A percentile compares a stretch with the other conserved stretches of the same genome.
phyloP scores from a whole-genome alignment of 2,888 invertebrate genomes.

The Morpho deidamia region DNA sequence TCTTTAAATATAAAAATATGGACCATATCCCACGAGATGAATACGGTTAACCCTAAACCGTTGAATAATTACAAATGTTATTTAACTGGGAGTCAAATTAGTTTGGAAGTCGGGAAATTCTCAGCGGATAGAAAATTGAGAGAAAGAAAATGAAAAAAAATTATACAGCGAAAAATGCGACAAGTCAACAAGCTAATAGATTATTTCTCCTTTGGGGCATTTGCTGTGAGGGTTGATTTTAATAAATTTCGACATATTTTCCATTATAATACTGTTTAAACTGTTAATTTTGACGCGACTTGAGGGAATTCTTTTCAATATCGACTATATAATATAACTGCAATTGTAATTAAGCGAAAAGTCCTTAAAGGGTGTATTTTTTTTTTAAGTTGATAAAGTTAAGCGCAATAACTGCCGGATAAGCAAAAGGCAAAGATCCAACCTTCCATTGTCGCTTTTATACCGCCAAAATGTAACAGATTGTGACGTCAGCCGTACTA shows the following conservation, averaged over 20 bases:
- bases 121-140: conserved; percentile 18
- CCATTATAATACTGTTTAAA: conserved; percentile 12
- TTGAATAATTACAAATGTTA: conserved; percentile 19
- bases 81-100: conserved; percentile 17
- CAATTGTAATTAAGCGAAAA: too few relatives aligned
- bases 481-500: too few relatives aligned
- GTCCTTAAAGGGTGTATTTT: too few relatives aligned
- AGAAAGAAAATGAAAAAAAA: conserved; percentile 13
- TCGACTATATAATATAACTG: neutral
- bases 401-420: too few relatives aligned
- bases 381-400: too few relatives aligned
- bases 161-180: conserved; percentile 20
- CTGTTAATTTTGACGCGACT: conserved; percentile 14
- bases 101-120: conserved; percentile 11
- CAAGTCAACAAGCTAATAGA: conserved; percentile 24
- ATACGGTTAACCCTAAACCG: conserved; percentile 9
- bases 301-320: conserved; percentile 1
- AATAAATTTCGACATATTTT: conserved; percentile 23
- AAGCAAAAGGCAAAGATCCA: too few relatives aligned
- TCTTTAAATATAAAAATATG: neutral
- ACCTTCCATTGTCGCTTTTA: too few relatives aligned
- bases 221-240: conserved; percentile 21
- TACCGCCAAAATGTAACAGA: too few relatives aligned
- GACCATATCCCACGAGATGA: conserved; percentile 1
- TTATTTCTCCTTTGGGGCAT: conserved; percentile 20